These are phyloP conservation scores for Procambarus virginalis DNA, from an alignment of 1,140 invertebrate species.

Conservation along the genomic window DNA sequence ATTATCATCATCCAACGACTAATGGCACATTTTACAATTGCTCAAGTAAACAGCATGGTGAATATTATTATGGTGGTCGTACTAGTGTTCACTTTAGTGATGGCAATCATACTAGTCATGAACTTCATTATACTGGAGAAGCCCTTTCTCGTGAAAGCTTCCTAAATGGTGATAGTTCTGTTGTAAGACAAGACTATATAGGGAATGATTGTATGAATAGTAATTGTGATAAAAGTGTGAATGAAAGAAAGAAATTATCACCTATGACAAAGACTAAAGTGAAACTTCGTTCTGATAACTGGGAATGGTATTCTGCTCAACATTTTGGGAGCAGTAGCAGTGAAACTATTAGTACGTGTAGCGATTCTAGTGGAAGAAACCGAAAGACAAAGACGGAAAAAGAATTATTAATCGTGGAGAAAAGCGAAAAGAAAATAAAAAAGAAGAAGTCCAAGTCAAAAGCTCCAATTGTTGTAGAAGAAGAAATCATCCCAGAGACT, in stretches of 20 bases:
- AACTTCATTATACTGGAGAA: background rate
- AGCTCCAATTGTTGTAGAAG: slow-evolving; percentile 15
- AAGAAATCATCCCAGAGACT: slow-evolving; percentile 18
- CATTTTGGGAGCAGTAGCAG: slow-evolving; percentile 70
- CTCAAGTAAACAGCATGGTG: background rate
- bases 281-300: slow-evolving; percentile 72
- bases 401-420: background rate
- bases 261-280: slow-evolving; percentile 32
- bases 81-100: slow-evolving; percentile 54
- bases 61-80: slow-evolving; percentile 47
- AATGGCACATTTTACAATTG: slow-evolving; percentile 25
- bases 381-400: slow-evolving; percentile 25
- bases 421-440: slow-evolving; percentile 29
- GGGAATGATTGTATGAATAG: slow-evolving; percentile 28
- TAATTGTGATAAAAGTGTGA: slow-evolving; percentile 24
- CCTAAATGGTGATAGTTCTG: slow-evolving; percentile 52
- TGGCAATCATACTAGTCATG: slow-evolving; percentile 5
- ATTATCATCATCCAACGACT: slow-evolving; percentile 15
- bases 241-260: slow-evolving; percentile 16
- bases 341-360: slow-evolving; percentile 60
- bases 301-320: slow-evolving; percentile 72
- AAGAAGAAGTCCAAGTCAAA: slow-evolving; percentile 48
- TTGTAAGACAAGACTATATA: background rate
- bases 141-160: background rate
- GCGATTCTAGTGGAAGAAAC: slow-evolving; percentile 37